Base-by-base conservation (phyloP, 2,888 invertebrate species). In the Drosophila anomalata region DNA sequence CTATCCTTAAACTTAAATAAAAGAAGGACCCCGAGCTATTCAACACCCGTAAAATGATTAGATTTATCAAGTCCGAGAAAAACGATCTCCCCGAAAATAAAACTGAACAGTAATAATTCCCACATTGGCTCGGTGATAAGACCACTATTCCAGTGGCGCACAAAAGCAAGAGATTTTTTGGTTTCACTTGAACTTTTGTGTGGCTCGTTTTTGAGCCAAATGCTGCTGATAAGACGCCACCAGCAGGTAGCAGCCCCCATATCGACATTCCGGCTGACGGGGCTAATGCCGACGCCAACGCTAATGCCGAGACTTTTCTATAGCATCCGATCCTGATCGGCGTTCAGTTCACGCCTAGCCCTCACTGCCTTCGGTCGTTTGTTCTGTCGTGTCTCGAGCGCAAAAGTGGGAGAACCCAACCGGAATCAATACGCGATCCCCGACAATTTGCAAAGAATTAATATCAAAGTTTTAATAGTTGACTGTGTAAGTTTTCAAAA, bases 291-390 rank as follows among this genome's bases (percentile, higher is more conserved):
- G 26, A 36, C 50, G 26, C 8, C 33, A 22, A 42, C 53, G 69
- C 29, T 59, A 78, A 67, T 73, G 63, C 53, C 62, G 61, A 39
- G 54, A 47, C 68, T 66, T 76, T 85, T 78, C 82, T 72, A 81
- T 72, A 74, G 72, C 82, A 73, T 70, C 68, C 73, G 75, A 82
- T 83, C 83, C 88, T 86, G 73, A 72, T 65, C 70, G 54, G 75
- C 63, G 70, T 74, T 88, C 77, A 83, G 80, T 83, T 77, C 69
- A 54, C 87, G 84, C 72, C 86, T 73, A 73, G 80, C 75, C 88
- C 63, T 83, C 80, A 83, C 76, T 74, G 75, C 83, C 75, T 76
- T 73, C 87, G 84, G 84, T 88, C 83, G 87, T 77, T 50, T 73
- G 51, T 70, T 29, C 51, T 60, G 44, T 67, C 70, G 82, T 62